phyloP scores from a whole-genome alignment of 1,140 invertebrate species.

The Diachasmimorpha longicaudata region DNA sequence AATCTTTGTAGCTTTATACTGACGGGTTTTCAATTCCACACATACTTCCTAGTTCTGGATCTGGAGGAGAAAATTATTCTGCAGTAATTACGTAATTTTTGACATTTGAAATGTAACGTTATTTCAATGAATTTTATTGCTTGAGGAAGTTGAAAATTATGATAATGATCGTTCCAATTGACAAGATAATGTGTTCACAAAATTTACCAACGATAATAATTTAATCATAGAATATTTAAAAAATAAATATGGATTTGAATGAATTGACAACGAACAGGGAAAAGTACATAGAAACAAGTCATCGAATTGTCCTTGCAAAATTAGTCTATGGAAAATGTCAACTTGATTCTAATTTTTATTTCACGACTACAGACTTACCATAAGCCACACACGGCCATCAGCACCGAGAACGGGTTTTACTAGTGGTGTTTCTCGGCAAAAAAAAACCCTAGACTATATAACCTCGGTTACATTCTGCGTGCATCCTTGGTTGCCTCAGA shows the following conservation, averaged over 20 bases:
- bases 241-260: background rate
- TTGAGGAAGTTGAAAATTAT: background rate
- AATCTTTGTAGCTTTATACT: no score
- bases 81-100: background rate
- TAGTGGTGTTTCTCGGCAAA: background rate
- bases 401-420: conserved; percentile 23
- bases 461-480: conserved; percentile 13
- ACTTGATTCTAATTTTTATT: background rate
- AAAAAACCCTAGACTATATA: conserved; percentile 8
- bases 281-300: no score
- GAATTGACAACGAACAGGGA: background rate
- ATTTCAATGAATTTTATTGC: background rate
- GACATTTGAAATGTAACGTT: background rate
- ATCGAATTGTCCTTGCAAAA: no score
- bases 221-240: background rate
- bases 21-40: background rate
- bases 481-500: conserved; percentile 2
- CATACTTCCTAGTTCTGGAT: background rate
- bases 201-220: background rate
- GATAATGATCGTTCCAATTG: background rate
- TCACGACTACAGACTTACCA: conserved; percentile 17
- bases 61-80: background rate
- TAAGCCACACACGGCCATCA: conserved; percentile 32
- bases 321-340: background rate
- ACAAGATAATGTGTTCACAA: background rate